Base-by-base conservation (phyloP, 1,140 invertebrate genomes). In the Drosophila virilis region DNA sequence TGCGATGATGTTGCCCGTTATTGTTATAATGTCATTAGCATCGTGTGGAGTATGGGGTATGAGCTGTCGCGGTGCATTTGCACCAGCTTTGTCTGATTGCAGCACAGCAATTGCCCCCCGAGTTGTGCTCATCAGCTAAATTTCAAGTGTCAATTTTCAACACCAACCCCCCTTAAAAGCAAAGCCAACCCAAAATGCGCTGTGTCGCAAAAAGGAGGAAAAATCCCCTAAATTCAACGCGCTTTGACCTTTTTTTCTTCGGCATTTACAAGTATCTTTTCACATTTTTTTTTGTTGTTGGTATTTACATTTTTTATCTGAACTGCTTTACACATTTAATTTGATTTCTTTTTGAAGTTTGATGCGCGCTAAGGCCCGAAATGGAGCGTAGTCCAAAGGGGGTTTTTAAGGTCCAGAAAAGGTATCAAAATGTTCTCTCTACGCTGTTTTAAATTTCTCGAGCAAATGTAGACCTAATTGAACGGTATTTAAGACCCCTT, bases 331-430 rank as follows among this genome's bases (percentile, higher is more conserved):
- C 84, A 84, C 84, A 89, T 89, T 89, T 89, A 89, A 89, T 89
- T 89, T 89, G 84, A 89, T 89, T 89, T 89, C 80, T 89, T 90
- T 90, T 89, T 89, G 84, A 89, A 89, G 84, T 89, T 89, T 84
- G 85, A 89, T 84, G 84, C 79, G 59, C 64, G 15, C 66, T 66
- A 69, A 68, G 67, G 72, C 55, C 68, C 12, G 12, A 8, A 10
- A 38, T 13, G 32, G 48, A 40, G 62, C 45, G 60, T 35, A 43
- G 62, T 17, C 13, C 5, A 74, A 58, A 10, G 46, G 68, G 67
- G 66, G 8, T 0, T 9, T 8, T 8, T 13, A 7, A 2, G 22
- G 22, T 37, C 6, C 8, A 38, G 9, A 28, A 28, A 32, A 17
- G 43, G 12, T 28, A 8, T 35, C 33, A 37, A 22, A 38, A 35